phyloP scores from a whole-genome alignment of 2,888 invertebrate genomes.

The Eupithecia insigniata region DNA sequence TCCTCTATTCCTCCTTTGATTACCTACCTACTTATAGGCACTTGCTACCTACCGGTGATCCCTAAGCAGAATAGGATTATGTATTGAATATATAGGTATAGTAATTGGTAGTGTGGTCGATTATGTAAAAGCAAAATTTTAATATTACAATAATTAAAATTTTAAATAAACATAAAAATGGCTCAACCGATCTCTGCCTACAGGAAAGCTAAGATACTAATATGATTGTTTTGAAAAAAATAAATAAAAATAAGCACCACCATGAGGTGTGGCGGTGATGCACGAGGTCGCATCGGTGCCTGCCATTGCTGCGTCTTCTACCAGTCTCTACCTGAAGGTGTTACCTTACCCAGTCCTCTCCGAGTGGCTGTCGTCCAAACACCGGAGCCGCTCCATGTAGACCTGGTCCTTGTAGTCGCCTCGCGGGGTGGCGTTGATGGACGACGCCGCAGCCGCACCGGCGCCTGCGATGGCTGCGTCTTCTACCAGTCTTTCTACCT shows the following conservation, averaged over 20 bases:
- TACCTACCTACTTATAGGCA: too few relatives aligned
- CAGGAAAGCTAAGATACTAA: too few relatives aligned
- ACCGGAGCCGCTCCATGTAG: slow-evolving; percentile 71
- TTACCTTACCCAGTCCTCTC: slow-evolving; percentile 68
- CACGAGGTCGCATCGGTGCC: not conserved
- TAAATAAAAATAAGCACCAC: too few relatives aligned
- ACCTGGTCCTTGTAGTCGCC: slow-evolving; percentile 71
- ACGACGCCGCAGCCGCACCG: slow-evolving; percentile 51
- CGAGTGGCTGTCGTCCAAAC: slow-evolving; percentile 80
- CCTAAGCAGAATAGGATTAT: not conserved
- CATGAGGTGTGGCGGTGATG: too few relatives aligned
- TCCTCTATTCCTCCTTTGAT: not conserved
- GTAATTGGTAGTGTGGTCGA: too few relatives aligned
- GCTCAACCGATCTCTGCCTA: too few relatives aligned
- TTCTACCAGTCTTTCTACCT: slow-evolving; percentile 77
- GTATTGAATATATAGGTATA: too few relatives aligned
- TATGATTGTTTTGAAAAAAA: too few relatives aligned
- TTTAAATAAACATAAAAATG: too few relatives aligned
- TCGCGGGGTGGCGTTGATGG: slow-evolving; percentile 48
- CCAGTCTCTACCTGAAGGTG: not conserved
- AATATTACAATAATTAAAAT: too few relatives aligned
- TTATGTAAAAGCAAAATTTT: too few relatives aligned
- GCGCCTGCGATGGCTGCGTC: slow-evolving; percentile 65
- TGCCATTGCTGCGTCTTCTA: not conserved
- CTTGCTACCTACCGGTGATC: too few relatives aligned